Evolutionary conservation across 1,140 invertebrate genomes (phyloP), one percentile per base, ranked within the genome.

Genomic region (Tetraneura akinire): DNA sequence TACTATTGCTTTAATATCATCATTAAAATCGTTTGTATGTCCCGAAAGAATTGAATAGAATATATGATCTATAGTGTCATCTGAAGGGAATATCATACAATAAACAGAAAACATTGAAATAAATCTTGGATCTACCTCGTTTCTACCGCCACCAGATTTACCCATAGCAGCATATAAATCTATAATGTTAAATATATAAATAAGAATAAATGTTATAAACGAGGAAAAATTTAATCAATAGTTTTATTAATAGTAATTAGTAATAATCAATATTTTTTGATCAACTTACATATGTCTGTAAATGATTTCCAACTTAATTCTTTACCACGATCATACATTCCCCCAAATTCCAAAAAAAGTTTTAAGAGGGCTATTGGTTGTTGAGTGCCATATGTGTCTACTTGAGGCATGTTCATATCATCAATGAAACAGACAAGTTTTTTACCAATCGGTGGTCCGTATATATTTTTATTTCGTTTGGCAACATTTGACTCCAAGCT

Each of bases 331-430:
- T 95, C 94, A 85, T 95, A 97, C 83, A 96, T 90, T 29, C 95
- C 95, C 81, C 91, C 91, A 82, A 90, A 90, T 86, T 97, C 94
- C 62, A 97, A 90, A 1, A 97, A 85, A 23, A 96, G 85, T 85
- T 96, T 97, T 1, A 97, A 86, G 11, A 97, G 85, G 0, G 95
- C 95, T 81, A 97, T 95, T 0, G 95, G 95, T 84, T 97, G 95
- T 86, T 97, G 95, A 0, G 94, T 96, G 1, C 95, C 95, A 84
- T 96, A 96, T 1, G 90, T 92, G 84, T 92, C 78, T 37, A 95
- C 92, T 86, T 94, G 90, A 51, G 95, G 94, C 94, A 96, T 96
- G 85, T 97, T 96, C 91, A 97, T 92, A 83, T 97, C 94, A 85
- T 97, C 96, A 82, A 97, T 92, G 84, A 97, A 97, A 82, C 95